A percentile compares a stretch with the other conserved stretches of the same genome.
Evolutionary conservation across 2,888 invertebrate species (phyloP).

Genomic region (Tetranychus piercei): DNA sequence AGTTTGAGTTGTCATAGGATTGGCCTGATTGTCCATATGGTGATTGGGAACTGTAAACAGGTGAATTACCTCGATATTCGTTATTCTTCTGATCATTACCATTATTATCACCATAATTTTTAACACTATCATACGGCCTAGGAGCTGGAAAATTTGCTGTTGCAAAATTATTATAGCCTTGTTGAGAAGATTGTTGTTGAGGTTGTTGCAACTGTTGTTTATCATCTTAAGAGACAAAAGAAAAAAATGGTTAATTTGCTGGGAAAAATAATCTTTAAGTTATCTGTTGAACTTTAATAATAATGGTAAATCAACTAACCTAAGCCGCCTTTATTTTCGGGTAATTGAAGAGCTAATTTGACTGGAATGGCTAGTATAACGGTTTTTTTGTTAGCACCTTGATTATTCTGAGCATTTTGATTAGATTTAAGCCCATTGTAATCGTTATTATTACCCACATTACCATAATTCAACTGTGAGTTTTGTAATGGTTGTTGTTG

Average conservation of each 20-base stretch:
- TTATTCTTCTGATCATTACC: background rate
- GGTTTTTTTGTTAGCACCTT: background rate
- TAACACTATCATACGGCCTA: background rate
- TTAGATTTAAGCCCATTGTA: background rate
- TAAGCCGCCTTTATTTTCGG: background rate
- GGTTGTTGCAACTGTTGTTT: background rate
- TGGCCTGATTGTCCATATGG: background rate
- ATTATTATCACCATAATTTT: background rate
- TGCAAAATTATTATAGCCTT: background rate
- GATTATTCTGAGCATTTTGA: background rate
- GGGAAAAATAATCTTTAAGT: background rate
- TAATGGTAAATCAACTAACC: background rate
- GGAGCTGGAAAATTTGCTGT: background rate
- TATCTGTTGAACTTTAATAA: background rate
- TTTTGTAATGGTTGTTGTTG: background rate
- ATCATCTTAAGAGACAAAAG: background rate
- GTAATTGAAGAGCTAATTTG: background rate
- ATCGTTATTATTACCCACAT: background rate
- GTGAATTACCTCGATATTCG: background rate
- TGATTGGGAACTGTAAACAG: background rate
- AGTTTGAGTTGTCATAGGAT: background rate
- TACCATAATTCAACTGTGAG: background rate
- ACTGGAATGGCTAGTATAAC: constrained; percentile 13
- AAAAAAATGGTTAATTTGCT: background rate
- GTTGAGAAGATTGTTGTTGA: background rate